Conservation (phyloP, 2,797 vertebrate genomes). For the Pyrrhura leucotis region DNA sequence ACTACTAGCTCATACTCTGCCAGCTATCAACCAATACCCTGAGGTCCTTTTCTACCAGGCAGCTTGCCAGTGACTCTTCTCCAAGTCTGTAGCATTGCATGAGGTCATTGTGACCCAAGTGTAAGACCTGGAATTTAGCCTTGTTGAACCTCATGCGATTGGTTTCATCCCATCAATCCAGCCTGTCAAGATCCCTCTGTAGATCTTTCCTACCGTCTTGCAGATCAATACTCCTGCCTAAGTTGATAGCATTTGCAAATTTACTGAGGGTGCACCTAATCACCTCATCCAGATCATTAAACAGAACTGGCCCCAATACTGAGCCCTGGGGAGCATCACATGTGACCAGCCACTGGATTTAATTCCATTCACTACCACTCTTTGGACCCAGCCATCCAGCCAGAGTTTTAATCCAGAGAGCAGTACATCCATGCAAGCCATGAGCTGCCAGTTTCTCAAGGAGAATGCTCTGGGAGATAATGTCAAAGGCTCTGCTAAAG, state of each 20-base stretch:
- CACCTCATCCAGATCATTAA: not conserved
- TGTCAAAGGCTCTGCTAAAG: not conserved
- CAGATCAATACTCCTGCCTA: not conserved
- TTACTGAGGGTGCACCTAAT: not conserved
- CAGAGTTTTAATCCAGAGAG: not conserved
- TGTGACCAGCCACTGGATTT: not conserved
- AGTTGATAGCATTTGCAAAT: not conserved
- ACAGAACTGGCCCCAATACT: not conserved
- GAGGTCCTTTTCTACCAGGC: not conserved
- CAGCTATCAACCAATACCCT: not conserved
- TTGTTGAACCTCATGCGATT: not conserved
- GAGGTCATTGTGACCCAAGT: not conserved
- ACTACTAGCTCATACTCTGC: not conserved
- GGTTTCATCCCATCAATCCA: not conserved
- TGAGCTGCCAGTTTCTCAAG: not conserved
- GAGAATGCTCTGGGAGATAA: not conserved
- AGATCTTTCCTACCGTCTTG: not conserved
- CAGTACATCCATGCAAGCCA: no score
- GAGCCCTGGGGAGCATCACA: no score
- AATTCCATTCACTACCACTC: not conserved
- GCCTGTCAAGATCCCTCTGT: not conserved
- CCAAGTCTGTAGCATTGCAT: not conserved
- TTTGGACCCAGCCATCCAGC: not conserved
- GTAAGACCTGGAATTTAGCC: accelerated
- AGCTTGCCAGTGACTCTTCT: not conserved